A percentile compares a stretch with the other conserved stretches of the same genome.
These are phyloP conservation scores for Bombus consobrinus DNA, from an alignment of 1,140 invertebrate species.

Conservation along the genomic window DNA sequence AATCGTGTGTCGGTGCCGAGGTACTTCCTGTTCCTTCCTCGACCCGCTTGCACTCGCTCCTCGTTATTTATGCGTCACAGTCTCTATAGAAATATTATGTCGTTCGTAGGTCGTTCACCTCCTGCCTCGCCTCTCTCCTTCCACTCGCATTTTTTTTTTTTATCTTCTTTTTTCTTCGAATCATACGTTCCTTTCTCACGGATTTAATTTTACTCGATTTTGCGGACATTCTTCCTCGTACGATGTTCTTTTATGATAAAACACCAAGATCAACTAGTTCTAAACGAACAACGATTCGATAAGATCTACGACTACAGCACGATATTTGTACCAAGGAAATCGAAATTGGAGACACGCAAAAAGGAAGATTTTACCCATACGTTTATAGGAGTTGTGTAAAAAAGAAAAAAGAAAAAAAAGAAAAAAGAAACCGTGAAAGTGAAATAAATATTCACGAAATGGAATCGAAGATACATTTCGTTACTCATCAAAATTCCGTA, in stretches of 20 bases:
- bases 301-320: background rate
- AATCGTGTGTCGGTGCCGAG: slow-evolving; percentile 56
- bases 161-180: background rate
- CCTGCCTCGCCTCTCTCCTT: background rate
- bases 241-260: background rate
- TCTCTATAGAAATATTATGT: slow-evolving; percentile 39
- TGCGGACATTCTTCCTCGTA: background rate
- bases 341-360: background rate
- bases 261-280: background rate
- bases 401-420: background rate
- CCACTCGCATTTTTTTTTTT: background rate
- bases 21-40: slow-evolving; percentile 64
- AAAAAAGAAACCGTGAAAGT: background rate
- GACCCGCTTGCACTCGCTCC: background rate
- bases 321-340: background rate
- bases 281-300: background rate
- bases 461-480: background rate
- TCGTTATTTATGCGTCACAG: slow-evolving; percentile 42
- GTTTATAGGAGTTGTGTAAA: background rate
- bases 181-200: background rate
- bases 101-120: slow-evolving; percentile 43
- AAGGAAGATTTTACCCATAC: background rate
- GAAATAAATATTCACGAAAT: background rate
- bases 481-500: background rate
- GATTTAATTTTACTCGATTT: background rate